Conservation (phyloP, 2,888 invertebrate species). For the Minunthozetes semirufus region DNA sequence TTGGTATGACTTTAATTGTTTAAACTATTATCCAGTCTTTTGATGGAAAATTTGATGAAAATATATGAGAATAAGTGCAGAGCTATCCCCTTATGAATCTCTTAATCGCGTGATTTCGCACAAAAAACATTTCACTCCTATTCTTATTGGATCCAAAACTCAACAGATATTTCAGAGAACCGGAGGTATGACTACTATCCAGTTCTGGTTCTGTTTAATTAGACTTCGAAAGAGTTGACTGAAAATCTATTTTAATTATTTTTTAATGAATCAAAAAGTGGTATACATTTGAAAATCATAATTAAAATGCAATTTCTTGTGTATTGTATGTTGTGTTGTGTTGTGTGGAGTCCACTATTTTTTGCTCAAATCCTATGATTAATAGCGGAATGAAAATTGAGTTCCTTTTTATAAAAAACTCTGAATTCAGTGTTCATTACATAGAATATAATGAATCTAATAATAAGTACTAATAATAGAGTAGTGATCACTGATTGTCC, state of each 20-base stretch:
- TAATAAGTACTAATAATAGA: neutral
- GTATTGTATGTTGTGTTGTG: too few relatives aligned
- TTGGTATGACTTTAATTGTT: too few relatives aligned
- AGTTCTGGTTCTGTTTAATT: too few relatives aligned
- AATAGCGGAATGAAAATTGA: neutral
- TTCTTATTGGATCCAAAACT: neutral
- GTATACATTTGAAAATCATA: neutral
- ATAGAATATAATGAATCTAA: neutral
- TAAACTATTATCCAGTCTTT: too few relatives aligned
- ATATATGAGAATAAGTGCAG: neutral
- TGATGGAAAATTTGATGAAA: too few relatives aligned
- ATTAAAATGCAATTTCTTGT: constrained; percentile 21
- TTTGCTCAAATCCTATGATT: neutral
- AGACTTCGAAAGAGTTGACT: too few relatives aligned
- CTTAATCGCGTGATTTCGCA: neutral
- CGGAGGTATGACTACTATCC: too few relatives aligned
- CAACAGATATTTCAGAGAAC: too few relatives aligned
- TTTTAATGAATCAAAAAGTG: too few relatives aligned
- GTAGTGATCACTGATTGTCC: neutral
- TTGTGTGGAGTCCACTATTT: neutral
- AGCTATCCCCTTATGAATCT: neutral
- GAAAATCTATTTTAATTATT: too few relatives aligned
- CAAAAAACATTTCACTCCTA: neutral
- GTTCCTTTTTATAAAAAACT: neutral
- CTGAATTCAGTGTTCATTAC: neutral